Evolutionary conservation across 1,140 invertebrate species (phyloP), one percentile per base, ranked within the genome.

Genomic region (Sinella curviseta): DNA sequence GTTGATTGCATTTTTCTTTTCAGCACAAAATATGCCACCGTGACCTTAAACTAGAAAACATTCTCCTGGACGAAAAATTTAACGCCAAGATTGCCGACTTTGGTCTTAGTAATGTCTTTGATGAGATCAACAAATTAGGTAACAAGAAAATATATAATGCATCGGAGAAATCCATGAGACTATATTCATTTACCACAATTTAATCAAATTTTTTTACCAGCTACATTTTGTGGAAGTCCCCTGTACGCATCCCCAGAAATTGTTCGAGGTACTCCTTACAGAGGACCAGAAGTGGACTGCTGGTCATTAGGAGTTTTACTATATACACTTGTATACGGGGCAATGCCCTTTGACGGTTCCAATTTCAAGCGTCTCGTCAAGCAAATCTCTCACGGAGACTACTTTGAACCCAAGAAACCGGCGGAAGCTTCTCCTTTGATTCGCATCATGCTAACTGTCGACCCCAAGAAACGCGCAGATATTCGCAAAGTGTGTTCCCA

Each of bases 31-130:
- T 97, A 83, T 98, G 95, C 86, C 98, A 99, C 89, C 90, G 98
- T 84, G 98, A 99, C 91, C 90, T 99, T 82, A 99, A 99, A 87
- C 90, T 99, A 83, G 98, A 99, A 88, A 99, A 99, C 89, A 98
- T 99, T 84, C 89, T 99, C 74, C 88, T 99, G 70, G 98, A 99
- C 87, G 93, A 95, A 85, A 91, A 95, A 83, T 95, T 95, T 78
- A 98, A 97, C 89, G 97, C 97, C 14, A 99, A 99, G 92, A 99
- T 99, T 88, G 98, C 97, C 16, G 98, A 99, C 89, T 99, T 99
- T 89, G 98, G 98, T 80, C 88, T 99, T 31, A 98, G 97, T 35
- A 99, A 99, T 88, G 97, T 98, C 78, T 99, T 98, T 86, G 94
- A 95, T 88, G 94, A 96, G 84, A 92, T 93, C 80, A 90, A 93